Evolutionary conservation across 2,888 invertebrate genomes (phyloP), one percentile per base, ranked within the genome.

Genomic region (Drosophila fungiperda): DNA sequence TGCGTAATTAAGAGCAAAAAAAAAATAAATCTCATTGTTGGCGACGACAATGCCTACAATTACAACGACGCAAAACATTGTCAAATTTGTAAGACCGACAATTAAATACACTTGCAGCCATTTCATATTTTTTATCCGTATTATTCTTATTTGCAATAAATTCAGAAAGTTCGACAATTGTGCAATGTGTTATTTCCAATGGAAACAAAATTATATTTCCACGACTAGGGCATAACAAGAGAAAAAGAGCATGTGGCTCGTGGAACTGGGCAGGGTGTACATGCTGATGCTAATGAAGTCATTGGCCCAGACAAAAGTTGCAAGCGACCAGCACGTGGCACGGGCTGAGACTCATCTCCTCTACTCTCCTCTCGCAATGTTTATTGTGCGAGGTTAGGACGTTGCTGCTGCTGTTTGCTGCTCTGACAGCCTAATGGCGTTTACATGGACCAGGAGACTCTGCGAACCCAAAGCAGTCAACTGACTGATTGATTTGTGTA

Each of bases 401-500:
- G 87, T 77, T 85, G 82, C 23, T 59, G 71, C 73, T 68, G 70
- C 42, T 62, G 61, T 45, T 62, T 29, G 48, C 15, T 23, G 5
- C 9, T 33, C 40, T 54, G 64, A 29, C 72, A 66, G 62, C 63
- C 73, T 88, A 85, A 85, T 85, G 84, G 84, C 61, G 70, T 75
- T 81, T 68, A 55, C 62, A 74, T 73, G 54, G 57, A 61, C 55
- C 45, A 61, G 9, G 32, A 42, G 59, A 45, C 59, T 36, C 15
- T 38, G 12, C 23, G n/a, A 11, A 23, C 23, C 35, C 2, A 35
- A 55, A 40, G 12, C 52, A 38, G 54, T 49, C 36, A 45, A 45
- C 63, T 69, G 68, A 62, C 73, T 83, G 85, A 85, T 88, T 87
- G 85, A 85, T 89, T 89, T 81, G 76, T 86, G 87, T 87, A 78